These are phyloP conservation scores for Cephus spinipes DNA, from an alignment of 2,888 invertebrate genomes.

Conservation along the genomic window DNA sequence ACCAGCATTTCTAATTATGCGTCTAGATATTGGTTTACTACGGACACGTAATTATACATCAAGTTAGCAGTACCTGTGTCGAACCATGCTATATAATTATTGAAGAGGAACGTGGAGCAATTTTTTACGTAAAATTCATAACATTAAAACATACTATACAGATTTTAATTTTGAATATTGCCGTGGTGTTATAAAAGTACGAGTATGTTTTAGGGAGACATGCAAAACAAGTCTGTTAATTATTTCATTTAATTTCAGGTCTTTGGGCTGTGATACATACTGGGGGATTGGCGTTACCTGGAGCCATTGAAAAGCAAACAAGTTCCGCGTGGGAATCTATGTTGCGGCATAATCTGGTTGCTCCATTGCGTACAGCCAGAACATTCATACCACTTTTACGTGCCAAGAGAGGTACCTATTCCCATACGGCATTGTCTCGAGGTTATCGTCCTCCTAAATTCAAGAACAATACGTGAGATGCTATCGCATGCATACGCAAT, in stretches of 20 bases:
- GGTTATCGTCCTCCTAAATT: not conserved
- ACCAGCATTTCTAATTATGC: not conserved
- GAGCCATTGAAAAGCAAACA: constrained; percentile 77
- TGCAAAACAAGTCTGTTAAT: not conserved
- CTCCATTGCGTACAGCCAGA: constrained; percentile 78
- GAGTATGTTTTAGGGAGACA: not conserved
- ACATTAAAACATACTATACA: not conserved
- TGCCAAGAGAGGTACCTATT: constrained; percentile 61
- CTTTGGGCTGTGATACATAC: constrained; percentile 88
- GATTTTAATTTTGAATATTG: not conserved
- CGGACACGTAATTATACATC: not conserved
- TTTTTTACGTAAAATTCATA: not conserved
- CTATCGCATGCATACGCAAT: not conserved
- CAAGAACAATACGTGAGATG: not conserved
- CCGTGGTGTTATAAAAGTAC: not conserved
- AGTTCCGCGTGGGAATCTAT: constrained; percentile 79
- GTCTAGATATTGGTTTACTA: not conserved
- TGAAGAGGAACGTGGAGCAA: not conserved
- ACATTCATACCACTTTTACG: constrained; percentile 81
- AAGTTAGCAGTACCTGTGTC: not conserved
- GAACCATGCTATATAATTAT: not conserved
- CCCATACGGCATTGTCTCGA: not conserved
- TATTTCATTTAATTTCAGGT: constrained; percentile 66
- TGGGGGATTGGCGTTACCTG: constrained; percentile 81
- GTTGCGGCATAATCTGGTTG: constrained; percentile 78